Evolutionary conservation across 64 coral and sea anemone genomes (phyloP).

Genomic region (Stylophora pistillata): DNA sequence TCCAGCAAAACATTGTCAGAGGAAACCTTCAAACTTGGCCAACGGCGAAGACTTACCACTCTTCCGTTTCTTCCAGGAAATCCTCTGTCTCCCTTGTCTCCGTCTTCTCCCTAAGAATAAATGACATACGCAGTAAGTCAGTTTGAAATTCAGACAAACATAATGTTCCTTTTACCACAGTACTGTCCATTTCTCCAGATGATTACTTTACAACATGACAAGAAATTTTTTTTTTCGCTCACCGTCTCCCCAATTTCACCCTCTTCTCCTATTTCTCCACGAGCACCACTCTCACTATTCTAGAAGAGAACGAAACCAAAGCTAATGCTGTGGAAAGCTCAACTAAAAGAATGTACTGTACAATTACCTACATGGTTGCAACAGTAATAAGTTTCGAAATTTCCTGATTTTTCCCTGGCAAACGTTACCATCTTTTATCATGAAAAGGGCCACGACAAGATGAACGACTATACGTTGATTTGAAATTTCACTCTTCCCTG

Average conservation of each 20-base stretch:
- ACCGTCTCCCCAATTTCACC: constrained; percentile 35
- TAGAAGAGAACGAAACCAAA: neutral
- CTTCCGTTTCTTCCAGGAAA: constrained; percentile 29
- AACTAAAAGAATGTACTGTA: no score
- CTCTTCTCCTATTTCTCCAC: constrained; percentile 13
- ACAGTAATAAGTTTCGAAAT: no score
- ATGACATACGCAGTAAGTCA: neutral
- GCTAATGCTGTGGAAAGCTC: neutral
- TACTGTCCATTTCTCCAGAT: no score
- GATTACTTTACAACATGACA: no score
- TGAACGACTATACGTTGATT: no score
- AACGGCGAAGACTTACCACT: neutral
- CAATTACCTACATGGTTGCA: no score
- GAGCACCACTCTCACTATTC: constrained; percentile 36
- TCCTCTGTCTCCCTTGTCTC: constrained; percentile 33
- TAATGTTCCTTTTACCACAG: neutral
- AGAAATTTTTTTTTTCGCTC: neutral
- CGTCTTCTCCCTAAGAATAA: constrained; percentile 15
- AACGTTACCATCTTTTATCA: no score
- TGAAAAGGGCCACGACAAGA: no score
- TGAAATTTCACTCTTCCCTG: no score
- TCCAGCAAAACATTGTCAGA: neutral
- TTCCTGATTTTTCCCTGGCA: no score
- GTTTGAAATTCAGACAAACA: neutral
- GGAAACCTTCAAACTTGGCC: neutral